Evolutionary conservation across 1,140 invertebrate species (phyloP), one percentile per base, ranked within the genome.

Genomic region (Pissodes strobi): DNA sequence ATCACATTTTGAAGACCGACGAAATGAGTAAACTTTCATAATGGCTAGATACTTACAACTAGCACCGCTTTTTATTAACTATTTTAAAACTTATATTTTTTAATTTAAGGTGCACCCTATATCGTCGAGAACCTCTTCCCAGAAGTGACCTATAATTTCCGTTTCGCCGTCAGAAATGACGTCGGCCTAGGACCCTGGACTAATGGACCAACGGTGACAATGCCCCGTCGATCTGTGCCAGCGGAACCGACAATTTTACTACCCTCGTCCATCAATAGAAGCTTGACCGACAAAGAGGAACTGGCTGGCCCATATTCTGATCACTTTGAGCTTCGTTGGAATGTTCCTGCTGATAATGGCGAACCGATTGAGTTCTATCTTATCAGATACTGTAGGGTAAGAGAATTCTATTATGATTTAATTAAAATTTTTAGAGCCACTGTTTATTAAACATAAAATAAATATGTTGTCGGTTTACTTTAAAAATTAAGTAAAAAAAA

Each of bases 331-430:
- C 72, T 94, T 1, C 82, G 85, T 70, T 96, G 93, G 93, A 86
- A 84, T 56, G 85, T 88, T 27, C 92, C 93, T 0, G 85, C 87
- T 10, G 89, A 95, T 74, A 96, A 96, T 79, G 94, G 94, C 2
- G 90, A 93, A 79, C 87, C 87, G 1, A 95, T 97, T 71, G 88
- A 93, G 69, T 81, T 81, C 72, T 97, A 94, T 79, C 82, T 88
- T 75, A 85, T 97, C 46, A 87, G 82, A 71, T 92, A 88, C 74
- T 94, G 91, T 75, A 83, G 85, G 69, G 91, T 92, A 82, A 86
- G 86, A n/a, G n/a, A n/a, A n/a, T n/a, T n/a, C n/a, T n/a, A n/a
- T n/a, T n/a, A n/a, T n/a, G n/a, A n/a, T n/a, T n/a, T n/a, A n/a
- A n/a, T n/a, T n/a, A n/a, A n/a, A n/a, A n/a, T n/a, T n/a, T n/a